Percentiles rank a stretch among this genome's conserved stretches.
Conservation (phyloP, 2,888 invertebrate genomes). For the Tetranychus truncatus region DNA sequence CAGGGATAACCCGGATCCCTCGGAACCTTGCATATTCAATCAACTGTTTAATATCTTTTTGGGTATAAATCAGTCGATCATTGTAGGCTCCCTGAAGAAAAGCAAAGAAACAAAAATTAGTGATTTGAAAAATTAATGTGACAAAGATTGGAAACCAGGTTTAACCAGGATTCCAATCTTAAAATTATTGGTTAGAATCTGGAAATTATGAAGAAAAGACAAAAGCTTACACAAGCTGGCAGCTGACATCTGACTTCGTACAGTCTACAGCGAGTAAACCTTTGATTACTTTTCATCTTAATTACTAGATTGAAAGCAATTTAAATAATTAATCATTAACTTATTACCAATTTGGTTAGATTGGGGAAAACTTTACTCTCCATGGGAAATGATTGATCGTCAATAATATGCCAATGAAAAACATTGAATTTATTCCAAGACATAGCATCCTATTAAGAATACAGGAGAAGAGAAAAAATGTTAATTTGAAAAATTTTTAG, state of each 20-base stretch:
- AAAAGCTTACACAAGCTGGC: no score
- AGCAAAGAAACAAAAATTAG: no score
- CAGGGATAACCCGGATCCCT: conserved; percentile 70
- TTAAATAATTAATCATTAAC: background rate
- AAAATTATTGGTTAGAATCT: no score
- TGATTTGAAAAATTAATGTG: no score
- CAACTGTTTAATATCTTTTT: conserved; percentile 39
- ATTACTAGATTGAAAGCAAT: background rate
- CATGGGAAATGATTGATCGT: conserved; percentile 81
- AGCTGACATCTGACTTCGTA: no score
- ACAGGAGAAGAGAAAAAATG: background rate
- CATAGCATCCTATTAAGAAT: conserved; percentile 48
- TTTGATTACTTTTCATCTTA: no score
- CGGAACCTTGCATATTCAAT: conserved; percentile 55
- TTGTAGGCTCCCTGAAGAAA: conserved; percentile 24
- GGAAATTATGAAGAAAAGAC: no score
- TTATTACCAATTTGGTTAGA: conserved; percentile 32
- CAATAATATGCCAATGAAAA: conserved; percentile 86
- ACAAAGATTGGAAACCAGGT: no score
- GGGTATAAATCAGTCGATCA: conserved; percentile 33
- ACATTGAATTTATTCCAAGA: conserved; percentile 77
- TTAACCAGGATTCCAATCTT: no score
- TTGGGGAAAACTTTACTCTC: conserved; percentile 56
- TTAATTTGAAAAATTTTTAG: background rate
- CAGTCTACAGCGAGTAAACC: no score